phyloP scores from a whole-genome alignment of 2,113 vertebrate species.

The Pteronura brasiliensis region DNA sequence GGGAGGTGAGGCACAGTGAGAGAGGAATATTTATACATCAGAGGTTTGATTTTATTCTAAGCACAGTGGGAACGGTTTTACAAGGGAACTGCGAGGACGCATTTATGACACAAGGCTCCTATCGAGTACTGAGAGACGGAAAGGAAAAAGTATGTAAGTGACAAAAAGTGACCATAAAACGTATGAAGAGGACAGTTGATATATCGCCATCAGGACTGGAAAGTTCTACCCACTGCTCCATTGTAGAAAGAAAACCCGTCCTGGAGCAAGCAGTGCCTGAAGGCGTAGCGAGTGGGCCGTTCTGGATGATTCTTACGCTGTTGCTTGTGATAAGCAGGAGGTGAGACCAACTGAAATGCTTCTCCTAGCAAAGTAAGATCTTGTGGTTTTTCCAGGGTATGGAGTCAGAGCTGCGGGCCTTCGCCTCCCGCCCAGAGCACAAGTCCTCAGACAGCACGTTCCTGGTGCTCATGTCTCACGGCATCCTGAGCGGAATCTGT shows the following conservation, averaged over 20 bases:
- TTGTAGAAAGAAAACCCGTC: neutral
- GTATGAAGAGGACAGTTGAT: no score
- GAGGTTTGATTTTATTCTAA: neutral
- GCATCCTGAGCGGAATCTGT: constrained; percentile 78
- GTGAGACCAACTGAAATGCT: neutral
- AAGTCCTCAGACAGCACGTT: constrained; percentile 87
- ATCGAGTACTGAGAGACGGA: neutral
- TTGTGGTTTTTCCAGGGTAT: constrained; percentile 81
- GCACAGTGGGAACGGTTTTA: neutral
- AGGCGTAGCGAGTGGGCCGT: neutral
- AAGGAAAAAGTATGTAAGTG: neutral
- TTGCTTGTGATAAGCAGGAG: neutral
- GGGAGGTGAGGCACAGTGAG: neutral
- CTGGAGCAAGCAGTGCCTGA: neutral
- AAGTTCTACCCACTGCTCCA: neutral
- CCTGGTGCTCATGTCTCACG: constrained; percentile 92
- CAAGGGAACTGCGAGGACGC: neutral
- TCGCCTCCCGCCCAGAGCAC: constrained; percentile 83
- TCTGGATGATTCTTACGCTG: fast-evolving
- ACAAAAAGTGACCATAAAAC: neutral
- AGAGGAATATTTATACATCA: fast-evolving
- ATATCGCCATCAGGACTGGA: neutral
- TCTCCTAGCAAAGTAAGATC: neutral
- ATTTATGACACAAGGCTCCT: neutral
- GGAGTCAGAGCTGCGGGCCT: constrained; percentile 66